Evolutionary conservation across 2,888 invertebrate genomes (phyloP), one percentile per base, ranked within the genome.

Genomic region (Penaeus monodon): DNA sequence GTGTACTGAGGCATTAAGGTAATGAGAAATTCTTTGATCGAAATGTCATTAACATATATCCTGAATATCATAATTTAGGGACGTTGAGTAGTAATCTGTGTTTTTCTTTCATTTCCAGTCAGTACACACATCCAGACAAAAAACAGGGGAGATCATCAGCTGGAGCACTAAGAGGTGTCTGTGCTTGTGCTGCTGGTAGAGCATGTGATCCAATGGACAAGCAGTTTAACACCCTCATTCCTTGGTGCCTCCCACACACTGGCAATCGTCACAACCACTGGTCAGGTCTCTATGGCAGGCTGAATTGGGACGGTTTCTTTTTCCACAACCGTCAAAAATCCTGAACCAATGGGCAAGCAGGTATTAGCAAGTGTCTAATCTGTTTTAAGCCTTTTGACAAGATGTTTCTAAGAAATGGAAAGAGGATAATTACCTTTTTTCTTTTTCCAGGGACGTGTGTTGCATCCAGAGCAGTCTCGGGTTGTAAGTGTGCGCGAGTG

Each of bases 271-370:
- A 97, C 92, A 96, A 96, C 92, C 94, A 97, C 93, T 97, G 97
- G 97, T 95, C 96, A 0, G 97, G 97, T 0, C 94, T 97, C 65
- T 97, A 97, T 91, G 97, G 94, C 2, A 94, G 97, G 64, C 92
- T 97, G 22, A 95, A 95, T 90, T 96, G 96, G 96, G 95, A 96
- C 91, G 96, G 96, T 7, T 96, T 95, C 93, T 97, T 97, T n/a
- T 92, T 95, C 95, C 91, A 97, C 97, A 1, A 97, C 96, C 0
- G 95, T 96, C 88, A 94, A 93, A 29, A 97, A 97, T 93, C 97
- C 97, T 33, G 97, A 97, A 92, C 97, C 97, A 2, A 97, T 97
- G 96, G 96, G 96, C 90, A 97, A 97, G 93, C 96, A 96, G 93
- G 94, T 94, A 91, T 82, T 81, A 20, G 65, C 1, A 27, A 29